phyloP scores from a whole-genome alignment of 2,888 invertebrate species.

The Dimorphilus gyrociliatus region DNA sequence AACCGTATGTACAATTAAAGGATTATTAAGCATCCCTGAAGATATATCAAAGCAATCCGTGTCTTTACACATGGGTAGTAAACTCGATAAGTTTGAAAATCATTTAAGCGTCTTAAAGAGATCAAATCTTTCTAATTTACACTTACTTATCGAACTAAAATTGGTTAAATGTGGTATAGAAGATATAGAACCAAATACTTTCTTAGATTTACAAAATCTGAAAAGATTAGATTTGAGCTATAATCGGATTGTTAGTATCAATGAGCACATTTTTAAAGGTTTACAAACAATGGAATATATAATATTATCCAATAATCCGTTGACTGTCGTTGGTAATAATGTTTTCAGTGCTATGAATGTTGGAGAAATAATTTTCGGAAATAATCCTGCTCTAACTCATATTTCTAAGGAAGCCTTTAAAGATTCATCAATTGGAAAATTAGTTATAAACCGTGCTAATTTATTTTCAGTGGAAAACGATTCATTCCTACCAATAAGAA shows the following conservation, averaged over 20 bases:
- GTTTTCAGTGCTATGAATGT: conserved; percentile 8
- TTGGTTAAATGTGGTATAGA: conserved; percentile 12
- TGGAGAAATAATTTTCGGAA: conserved; percentile 8
- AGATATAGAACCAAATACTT: conserved; percentile 9
- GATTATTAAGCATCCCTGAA: conserved; percentile 6
- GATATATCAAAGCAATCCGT: conserved; percentile 7
- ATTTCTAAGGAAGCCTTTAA: conserved; percentile 8
- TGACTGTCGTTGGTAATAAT: conserved; percentile 7
- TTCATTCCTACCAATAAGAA: conserved; percentile 5
- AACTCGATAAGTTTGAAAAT: conserved; percentile 9
- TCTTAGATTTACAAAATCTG: conserved; percentile 9
- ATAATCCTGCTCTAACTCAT: conserved; percentile 8
- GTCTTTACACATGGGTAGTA: conserved; percentile 8
- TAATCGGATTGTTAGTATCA: conserved; percentile 9
- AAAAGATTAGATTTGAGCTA: conserved; percentile 9
- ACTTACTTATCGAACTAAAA: conserved; percentile 8
- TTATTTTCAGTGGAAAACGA: conserved; percentile 4
- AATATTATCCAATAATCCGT: conserved; percentile 10
- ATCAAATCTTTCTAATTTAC: conserved; percentile 9
- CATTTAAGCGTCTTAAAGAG: conserved; percentile 7
- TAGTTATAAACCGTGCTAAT: conserved; percentile 8
- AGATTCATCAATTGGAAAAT: conserved; percentile 5
- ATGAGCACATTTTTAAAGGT: conserved; percentile 8
- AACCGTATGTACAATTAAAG: conserved; percentile 7
- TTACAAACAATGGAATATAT: conserved; percentile 9